Evolutionary conservation across 2,888 invertebrate genomes (phyloP).

Genomic region (Chloromyia formosa): DNA sequence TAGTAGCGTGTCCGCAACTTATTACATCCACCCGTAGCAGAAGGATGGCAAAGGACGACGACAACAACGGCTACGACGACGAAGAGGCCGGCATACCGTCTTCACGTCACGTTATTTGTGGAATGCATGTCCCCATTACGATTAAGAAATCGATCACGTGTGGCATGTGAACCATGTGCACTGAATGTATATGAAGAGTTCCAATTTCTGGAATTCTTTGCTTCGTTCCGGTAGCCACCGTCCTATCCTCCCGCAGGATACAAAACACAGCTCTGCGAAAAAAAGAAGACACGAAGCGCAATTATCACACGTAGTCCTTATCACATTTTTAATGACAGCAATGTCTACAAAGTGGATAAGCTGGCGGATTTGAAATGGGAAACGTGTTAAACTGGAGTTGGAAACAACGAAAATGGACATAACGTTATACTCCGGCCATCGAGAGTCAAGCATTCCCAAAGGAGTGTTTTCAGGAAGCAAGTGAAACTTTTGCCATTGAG

Average conservation of each 20-base stretch:
- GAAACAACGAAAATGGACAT: too few species aligned
- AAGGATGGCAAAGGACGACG: slow-evolving; percentile 5
- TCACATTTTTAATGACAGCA: slow-evolving; percentile 28
- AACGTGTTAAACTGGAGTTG: background rate
- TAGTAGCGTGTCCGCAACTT: slow-evolving; percentile 41
- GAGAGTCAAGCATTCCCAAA: too few species aligned
- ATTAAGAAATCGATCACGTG: slow-evolving; percentile 44
- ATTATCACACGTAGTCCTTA: slow-evolving; percentile 31
- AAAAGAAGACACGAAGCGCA: slow-evolving; percentile 17
- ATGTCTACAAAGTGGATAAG: slow-evolving; percentile 19
- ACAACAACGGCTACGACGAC: background rate
- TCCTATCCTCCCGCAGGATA: background rate
- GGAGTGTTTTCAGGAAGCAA: too few species aligned
- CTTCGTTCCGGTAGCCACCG: background rate
- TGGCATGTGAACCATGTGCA: slow-evolving; percentile 27
- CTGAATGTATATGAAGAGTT: slow-evolving; percentile 37
- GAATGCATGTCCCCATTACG: slow-evolving; percentile 37
- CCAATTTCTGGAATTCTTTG: background rate
- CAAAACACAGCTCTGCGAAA: background rate
- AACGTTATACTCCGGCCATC: too few species aligned
- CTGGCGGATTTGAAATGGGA: slow-evolving; percentile 4
- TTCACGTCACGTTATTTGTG: background rate
- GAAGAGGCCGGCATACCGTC: background rate
- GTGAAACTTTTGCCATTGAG: too few species aligned
- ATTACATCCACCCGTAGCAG: slow-evolving; percentile 18